phyloP scores from a whole-genome alignment of 2,797 vertebrate genomes.

The Neosilurus hyrtlii region DNA sequence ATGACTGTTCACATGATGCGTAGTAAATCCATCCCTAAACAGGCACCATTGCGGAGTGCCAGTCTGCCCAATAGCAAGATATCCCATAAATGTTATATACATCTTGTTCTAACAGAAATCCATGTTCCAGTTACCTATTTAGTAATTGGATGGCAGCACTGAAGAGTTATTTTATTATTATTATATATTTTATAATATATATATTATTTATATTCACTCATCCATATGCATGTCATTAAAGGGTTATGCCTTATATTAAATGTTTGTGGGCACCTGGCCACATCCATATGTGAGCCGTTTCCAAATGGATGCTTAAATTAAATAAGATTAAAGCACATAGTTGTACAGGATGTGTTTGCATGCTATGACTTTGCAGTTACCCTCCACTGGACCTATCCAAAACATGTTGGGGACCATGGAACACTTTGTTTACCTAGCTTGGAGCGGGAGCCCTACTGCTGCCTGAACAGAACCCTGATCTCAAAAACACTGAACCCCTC shows the following conservation, averaged over 20 bases:
- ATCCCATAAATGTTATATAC: not conserved
- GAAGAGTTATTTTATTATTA: not conserved
- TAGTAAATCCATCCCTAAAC: too few relatives aligned
- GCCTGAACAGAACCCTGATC: not conserved
- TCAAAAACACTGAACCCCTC: not conserved
- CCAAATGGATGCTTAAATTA: not conserved
- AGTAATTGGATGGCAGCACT: not conserved
- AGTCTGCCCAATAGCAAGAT: not conserved
- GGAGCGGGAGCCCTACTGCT: not conserved
- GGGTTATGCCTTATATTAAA: too few relatives aligned
- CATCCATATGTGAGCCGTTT: not conserved
- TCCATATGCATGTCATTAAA: not conserved
- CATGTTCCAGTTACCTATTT: not conserved
- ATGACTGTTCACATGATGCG: too few relatives aligned
- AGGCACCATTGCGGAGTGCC: too few relatives aligned
- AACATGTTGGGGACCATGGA: not conserved
- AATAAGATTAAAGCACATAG: not conserved
- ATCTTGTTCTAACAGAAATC: not conserved
- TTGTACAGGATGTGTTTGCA: not conserved
- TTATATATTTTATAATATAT: too few relatives aligned
- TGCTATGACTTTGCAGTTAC: not conserved
- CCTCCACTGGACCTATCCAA: not conserved
- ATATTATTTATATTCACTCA: not conserved
- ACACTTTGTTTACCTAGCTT: not conserved
- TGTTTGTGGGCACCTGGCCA: not conserved